Evolutionary conservation across 1,140 invertebrate species (phyloP).

Genomic region (Philaenus spumarius): DNA sequence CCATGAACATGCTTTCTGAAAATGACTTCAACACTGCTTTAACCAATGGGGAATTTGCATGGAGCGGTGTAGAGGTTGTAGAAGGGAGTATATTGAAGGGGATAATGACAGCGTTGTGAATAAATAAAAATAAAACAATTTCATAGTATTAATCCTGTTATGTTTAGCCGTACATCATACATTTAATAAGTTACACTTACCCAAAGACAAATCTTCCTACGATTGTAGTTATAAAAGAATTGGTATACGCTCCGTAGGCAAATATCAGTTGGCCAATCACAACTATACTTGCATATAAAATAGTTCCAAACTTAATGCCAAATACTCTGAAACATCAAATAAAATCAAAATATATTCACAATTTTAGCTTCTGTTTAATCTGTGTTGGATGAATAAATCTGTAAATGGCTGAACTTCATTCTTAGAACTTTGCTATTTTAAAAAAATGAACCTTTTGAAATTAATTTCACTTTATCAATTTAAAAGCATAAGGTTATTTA

Average conservation of each 20-base stretch:
- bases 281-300: conserved; percentile 80
- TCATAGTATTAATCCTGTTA: no score
- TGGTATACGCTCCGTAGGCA: conserved; percentile 72
- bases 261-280: conserved; percentile 83
- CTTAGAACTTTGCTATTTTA: neutral
- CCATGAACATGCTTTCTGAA: no score
- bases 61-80: no score
- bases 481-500: neutral
- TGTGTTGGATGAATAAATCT: neutral
- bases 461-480: neutral
- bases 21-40: no score
- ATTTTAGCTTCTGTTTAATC: neutral
- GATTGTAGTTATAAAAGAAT: conserved; percentile 86
- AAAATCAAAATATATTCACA: conserved; percentile 20
- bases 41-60: no score
- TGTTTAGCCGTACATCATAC: no score
- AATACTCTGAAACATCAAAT: conserved; percentile 62
- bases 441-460: neutral
- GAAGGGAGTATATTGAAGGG: no score
- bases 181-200: no score
- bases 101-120: no score
- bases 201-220: conserved; percentile 95
- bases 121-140: no score
- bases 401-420: neutral
- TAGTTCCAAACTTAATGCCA: conserved; percentile 86